phyloP scores from a whole-genome alignment of 2,113 vertebrate genomes.

The Romanogobio albipinnatus region DNA sequence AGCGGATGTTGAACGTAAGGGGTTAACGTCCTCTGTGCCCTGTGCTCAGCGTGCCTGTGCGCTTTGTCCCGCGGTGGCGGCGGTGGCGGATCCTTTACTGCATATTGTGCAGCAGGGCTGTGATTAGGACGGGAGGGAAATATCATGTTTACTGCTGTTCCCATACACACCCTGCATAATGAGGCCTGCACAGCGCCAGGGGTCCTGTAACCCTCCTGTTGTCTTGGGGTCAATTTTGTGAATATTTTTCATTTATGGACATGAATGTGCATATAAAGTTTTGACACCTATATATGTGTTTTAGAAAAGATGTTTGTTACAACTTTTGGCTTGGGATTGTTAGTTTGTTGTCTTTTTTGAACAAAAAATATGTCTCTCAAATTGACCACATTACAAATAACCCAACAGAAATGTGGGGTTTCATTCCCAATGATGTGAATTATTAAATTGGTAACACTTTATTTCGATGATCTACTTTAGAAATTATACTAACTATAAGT shows the following conservation, averaged over 20 bases:
- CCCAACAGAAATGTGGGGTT: no score
- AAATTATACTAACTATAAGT: no score
- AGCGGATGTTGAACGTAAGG: background rate
- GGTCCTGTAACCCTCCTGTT: background rate
- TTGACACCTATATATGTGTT: background rate
- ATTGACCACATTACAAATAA: no score
- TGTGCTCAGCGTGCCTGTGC: background rate
- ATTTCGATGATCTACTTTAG: no score
- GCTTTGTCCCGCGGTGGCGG: conserved; percentile 32
- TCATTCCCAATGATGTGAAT: no score
- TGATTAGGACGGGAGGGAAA: conserved; percentile 75
- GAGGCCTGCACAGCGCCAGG: conserved; percentile 52
- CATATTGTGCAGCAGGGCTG: conserved; percentile 73
- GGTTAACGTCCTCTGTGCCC: conserved; percentile 51
- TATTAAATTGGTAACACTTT: no score
- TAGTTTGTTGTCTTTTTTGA: no score
- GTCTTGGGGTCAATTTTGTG: background rate
- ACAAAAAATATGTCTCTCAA: no score
- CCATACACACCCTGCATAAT: conserved; percentile 77
- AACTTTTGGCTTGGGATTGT: no score
- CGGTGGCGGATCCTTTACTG: conserved; percentile 69
- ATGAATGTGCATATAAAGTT: background rate
- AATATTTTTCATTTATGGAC: background rate
- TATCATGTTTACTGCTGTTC: conserved; percentile 73
- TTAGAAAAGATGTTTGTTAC: background rate